Base-by-base conservation (phyloP, 2,888 invertebrate genomes). In the Apoda limacodes region DNA sequence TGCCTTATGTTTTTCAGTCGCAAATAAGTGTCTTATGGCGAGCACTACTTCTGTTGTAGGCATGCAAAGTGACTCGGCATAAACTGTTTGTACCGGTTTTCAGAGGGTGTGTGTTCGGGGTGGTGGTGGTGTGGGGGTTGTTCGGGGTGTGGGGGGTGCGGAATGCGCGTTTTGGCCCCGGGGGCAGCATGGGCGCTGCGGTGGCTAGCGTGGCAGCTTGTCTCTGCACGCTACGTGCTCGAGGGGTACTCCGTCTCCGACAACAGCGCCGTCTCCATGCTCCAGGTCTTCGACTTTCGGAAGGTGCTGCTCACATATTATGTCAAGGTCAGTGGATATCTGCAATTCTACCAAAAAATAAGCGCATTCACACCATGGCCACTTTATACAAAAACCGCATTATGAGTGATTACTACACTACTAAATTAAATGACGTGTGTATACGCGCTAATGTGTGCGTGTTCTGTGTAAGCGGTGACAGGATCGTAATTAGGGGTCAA, bases 201-300 rank as follows among this genome's bases (percentile, higher is more conserved):
- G 31, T 98, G 96, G 98, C 84, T 98, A 37, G 97, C 98, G 1
- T 98, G 98, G 98, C 95, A 97, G 76, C 95, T 95, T 13, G 92
- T 93, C 1, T 91, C 93, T 24, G 90, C 95, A n/a, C 93, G 97
- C 58, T 99, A 98, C 69, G 93, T 99, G 31, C 85, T 99, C 14
- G 98, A 99, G 72, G 99, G 98, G 0, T 99, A 99, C 80, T 95
- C 95, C 47, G 98, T 99, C 54, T 93, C 95, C 1, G 98, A 99
- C 74, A 99, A 98, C 82, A 92, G 93, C 53, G 98, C 98, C 22
- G 92, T 92, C 15, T 95, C 97, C 43, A 96, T 98, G 88, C 84
- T 99, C 42, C 98, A 98, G 78, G 95, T 97, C 7, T 98, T 95
- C 68, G 98, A 99, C 75, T 93, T 98, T 60, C 82, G 99, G 26